Evolutionary conservation across 2,888 invertebrate genomes (phyloP).

Genomic region (Cylindroiulus punctatus): DNA sequence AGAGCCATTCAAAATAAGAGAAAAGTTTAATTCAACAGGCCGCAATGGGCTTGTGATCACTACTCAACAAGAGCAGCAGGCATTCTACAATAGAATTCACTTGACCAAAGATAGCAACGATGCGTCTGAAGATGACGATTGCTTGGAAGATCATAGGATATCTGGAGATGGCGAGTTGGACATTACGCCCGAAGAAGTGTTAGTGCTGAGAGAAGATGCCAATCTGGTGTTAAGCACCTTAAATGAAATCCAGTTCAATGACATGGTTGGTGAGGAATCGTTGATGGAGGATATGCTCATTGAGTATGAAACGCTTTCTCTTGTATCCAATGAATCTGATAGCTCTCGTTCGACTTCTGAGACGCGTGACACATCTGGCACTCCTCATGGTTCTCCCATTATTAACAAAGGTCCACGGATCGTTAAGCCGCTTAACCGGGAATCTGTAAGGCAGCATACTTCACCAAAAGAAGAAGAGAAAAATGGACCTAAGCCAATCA

Average conservation of each 20-base stretch:
- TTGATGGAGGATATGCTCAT: conserved; percentile 68
- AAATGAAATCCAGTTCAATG: conserved; percentile 66
- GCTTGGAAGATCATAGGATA: not conserved
- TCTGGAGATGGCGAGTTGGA: conserved; percentile 57
- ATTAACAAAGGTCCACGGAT: conserved; percentile 69
- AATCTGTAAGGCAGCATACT: conserved; percentile 27
- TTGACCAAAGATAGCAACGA: not conserved
- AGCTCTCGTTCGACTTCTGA: conserved; percentile 69
- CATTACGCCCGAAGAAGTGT: conserved; percentile 66
- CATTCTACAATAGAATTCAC: not conserved
- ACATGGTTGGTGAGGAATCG: conserved; percentile 60
- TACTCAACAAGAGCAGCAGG: conserved; percentile 5
- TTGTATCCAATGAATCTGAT: conserved; percentile 79
- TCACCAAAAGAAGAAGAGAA: conserved; percentile 62
- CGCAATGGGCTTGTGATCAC: not conserved
- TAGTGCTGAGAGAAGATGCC: conserved; percentile 71
- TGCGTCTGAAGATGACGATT: not conserved
- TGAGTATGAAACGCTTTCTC: conserved; percentile 75
- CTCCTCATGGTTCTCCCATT: conserved; percentile 67
- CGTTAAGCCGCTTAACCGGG: conserved; percentile 67
- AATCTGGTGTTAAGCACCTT: conserved; percentile 71
- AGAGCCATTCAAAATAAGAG: conserved; percentile 57
- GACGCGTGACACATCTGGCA: conserved; percentile 57
- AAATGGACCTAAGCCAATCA: conserved; percentile 70
- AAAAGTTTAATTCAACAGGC: not conserved